Conservation (phyloP, 92 coral and sea anemone genomes). For the Phenganax marumi region DNA sequence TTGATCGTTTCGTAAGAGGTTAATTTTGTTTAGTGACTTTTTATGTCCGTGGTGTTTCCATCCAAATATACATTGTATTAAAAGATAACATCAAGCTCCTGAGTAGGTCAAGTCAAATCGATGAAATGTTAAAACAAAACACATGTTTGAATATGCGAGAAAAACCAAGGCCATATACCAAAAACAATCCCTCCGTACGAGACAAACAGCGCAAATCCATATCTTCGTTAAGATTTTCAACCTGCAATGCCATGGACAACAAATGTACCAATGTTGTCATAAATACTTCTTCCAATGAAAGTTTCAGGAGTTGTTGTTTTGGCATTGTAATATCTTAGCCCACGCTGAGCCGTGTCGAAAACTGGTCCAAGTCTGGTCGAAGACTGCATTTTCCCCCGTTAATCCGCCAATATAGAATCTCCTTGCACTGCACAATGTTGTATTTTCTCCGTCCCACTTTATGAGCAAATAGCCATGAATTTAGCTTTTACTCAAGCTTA, state of each 20-base stretch:
- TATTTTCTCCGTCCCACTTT: background rate
- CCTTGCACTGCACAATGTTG: background rate
- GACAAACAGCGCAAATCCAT: background rate
- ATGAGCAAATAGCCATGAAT: background rate
- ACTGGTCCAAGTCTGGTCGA: background rate
- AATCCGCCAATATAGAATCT: background rate
- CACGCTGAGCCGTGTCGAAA: background rate
- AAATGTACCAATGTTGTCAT: too few relatives aligned
- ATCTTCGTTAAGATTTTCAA: background rate
- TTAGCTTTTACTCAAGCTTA: background rate
- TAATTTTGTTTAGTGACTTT: too few relatives aligned
- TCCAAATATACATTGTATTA: too few relatives aligned
- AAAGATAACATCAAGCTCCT: background rate
- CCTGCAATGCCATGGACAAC: too few relatives aligned
- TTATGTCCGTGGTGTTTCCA: too few relatives aligned
- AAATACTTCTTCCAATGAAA: too few relatives aligned
- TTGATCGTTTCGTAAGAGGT: too few relatives aligned
- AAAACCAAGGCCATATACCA: background rate
- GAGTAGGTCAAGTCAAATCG: background rate
- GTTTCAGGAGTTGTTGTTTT: background rate
- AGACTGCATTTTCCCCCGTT: background rate
- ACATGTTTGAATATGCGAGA: background rate
- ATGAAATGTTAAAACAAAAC: background rate
- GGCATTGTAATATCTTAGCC: background rate
- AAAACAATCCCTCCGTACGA: background rate